Evolutionary conservation across 2,888 invertebrate genomes (phyloP), one percentile per base, ranked within the genome.

Genomic region (Parascotia fuliginaria): DNA sequence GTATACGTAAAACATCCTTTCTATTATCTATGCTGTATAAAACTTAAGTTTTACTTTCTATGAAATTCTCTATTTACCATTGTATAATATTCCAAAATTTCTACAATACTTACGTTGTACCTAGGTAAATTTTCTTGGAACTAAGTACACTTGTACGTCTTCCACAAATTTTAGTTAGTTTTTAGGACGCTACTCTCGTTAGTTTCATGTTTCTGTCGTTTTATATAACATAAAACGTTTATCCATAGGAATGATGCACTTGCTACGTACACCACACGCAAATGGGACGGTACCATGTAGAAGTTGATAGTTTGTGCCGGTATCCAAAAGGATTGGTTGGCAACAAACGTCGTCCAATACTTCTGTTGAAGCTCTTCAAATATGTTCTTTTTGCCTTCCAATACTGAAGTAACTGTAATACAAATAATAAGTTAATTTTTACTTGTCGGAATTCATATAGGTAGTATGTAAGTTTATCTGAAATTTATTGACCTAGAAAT

Each of bases 241-340:
- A 96, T 95, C 97, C 97, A 97, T 15, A 95, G 81, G 68, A 97
- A 96, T 0, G 97, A 95, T 39, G 95, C 96, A 0, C 94, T 87
- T 0, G 96, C 96, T 16, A 97, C 96, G 73, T 96, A 97, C 1
- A 95, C 93, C 0, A 97, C 96, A 11, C 97, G 92, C 49, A 95
- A 93, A 42, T 94, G 85, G 0, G 96, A 93, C 0, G 97, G 95
- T 40, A 97, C 81, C 42, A 96, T 81, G 34, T 93, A 79, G 83
- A 97, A 97, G 83, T 97, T 97, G 22, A 97, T 77, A 0, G 95
- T 93, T 83, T 97, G 97, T 0, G 94, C 95, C 0, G 97, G 97
- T 29, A 97, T 79, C 97, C 97, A 97, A 81, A 97, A 97, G 42
- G 94, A 83, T 72, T 97, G 97, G 59, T 96, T 97, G 0, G 95